Conservation (phyloP, 2,888 invertebrate genomes). For the Hipparchia sbordonii region DNA sequence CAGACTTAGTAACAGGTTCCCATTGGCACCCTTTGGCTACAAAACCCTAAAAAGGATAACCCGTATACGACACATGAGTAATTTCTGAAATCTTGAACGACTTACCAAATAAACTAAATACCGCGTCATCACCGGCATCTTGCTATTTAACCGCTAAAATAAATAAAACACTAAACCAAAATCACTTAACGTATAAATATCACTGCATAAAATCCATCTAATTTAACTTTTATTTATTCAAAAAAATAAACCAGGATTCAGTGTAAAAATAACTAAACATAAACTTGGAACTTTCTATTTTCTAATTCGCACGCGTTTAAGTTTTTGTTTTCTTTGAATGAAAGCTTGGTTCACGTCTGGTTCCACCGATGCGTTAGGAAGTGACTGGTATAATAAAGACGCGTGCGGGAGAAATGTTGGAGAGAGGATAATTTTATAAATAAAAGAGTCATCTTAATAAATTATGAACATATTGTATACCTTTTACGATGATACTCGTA, state of each 20-base stretch:
- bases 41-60: no score
- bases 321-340: slow-evolving; percentile 10
- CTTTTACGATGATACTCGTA: background rate
- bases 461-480: background rate
- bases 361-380: slow-evolving; percentile 20
- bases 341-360: slow-evolving; percentile 25
- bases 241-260: slow-evolving; percentile 1
- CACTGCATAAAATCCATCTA: slow-evolving; percentile 1
- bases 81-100: background rate
- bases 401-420: slow-evolving; percentile 17
- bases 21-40: no score
- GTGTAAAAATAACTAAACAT: background rate
- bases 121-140: slow-evolving; percentile 36
- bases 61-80: background rate
- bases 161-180: slow-evolving; percentile 3
- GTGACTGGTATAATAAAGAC: slow-evolving; percentile 28
- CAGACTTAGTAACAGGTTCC: no score
- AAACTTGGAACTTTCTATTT: slow-evolving; percentile 10
- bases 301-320: slow-evolving; percentile 27
- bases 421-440: background rate
- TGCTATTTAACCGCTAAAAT: slow-evolving; percentile 20
- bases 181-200: slow-evolving; percentile 20
- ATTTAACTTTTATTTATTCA: slow-evolving; percentile 11
- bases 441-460: slow-evolving; percentile 18
- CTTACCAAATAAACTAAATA: slow-evolving; percentile 43